phyloP scores from a whole-genome alignment of 2,888 invertebrate genomes.

The Cantharis lateralis region DNA sequence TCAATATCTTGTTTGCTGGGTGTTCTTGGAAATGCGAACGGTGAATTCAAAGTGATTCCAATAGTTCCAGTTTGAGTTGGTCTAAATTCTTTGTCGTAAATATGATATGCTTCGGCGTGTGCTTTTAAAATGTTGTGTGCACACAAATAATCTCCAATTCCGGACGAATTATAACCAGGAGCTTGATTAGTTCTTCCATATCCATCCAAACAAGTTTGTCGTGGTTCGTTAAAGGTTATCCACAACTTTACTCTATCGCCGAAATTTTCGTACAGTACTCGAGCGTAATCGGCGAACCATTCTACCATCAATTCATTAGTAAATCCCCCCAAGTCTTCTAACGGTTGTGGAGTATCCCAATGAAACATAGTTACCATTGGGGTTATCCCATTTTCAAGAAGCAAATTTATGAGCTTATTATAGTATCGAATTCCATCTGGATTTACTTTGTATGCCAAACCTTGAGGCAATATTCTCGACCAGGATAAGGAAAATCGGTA shows the following conservation, averaged over 20 bases:
- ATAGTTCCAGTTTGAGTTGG: conserved; percentile 56
- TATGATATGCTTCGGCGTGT: conserved; percentile 67
- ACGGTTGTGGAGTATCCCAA: conserved; percentile 61
- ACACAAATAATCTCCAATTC: conserved; percentile 65
- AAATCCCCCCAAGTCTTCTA: conserved; percentile 56
- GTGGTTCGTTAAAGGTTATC: conserved; percentile 61
- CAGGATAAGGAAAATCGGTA: conserved; percentile 67
- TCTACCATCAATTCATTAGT: conserved; percentile 59
- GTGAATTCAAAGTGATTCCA: conserved; percentile 60
- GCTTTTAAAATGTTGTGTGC: conserved; percentile 67
- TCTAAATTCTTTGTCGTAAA: conserved; percentile 65
- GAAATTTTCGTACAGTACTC: conserved; percentile 50
- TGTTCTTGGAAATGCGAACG: conserved; percentile 58
- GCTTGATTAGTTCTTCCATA: conserved; percentile 44
- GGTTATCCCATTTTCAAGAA: conserved; percentile 59
- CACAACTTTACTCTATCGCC: conserved; percentile 52
- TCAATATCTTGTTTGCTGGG: conserved; percentile 55
- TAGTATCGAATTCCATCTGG: conserved; percentile 67
- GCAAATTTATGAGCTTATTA: conserved; percentile 61
- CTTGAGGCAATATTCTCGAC: conserved; percentile 69
- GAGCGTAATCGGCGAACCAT: conserved; percentile 62
- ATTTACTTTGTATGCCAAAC: conserved; percentile 60
- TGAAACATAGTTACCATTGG: conserved; percentile 61
- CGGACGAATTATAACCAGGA: conserved; percentile 53
- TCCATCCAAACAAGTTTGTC: conserved; percentile 42